A percentile compares a stretch with the other conserved stretches of the same genome.
Conservation (phyloP, 2,888 invertebrate species). For the Dolichopus griseipennis region DNA sequence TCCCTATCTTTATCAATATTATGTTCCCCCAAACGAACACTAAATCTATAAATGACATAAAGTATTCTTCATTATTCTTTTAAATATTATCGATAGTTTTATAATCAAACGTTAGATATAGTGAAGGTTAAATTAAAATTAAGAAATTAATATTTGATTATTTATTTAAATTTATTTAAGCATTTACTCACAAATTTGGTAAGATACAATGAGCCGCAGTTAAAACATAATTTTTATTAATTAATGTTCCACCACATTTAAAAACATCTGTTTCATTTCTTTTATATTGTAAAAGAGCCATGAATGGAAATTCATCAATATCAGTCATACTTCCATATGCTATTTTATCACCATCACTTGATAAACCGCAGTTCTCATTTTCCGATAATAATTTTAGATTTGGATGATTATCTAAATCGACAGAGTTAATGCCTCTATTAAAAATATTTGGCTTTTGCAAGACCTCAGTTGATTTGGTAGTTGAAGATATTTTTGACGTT, state of each 20-base stretch:
- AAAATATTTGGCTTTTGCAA: too few species aligned
- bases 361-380: neutral
- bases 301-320: constrained; percentile 62
- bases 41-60: constrained; percentile 27
- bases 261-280: constrained; percentile 30
- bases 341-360: constrained; percentile 45
- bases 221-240: constrained; percentile 25
- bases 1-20: constrained; percentile 32
- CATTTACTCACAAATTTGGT: constrained; percentile 20
- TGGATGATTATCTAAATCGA: neutral
- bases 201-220: constrained; percentile 28
- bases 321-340: constrained; percentile 52
- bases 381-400: neutral
- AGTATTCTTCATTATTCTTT: neutral
- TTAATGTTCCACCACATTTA: constrained; percentile 31
- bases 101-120: too few species aligned
- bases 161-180: neutral
- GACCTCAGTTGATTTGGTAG: too few species aligned
- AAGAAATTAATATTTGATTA: neutral
- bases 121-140: too few species aligned
- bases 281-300: constrained; percentile 56
- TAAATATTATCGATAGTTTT: too few species aligned
- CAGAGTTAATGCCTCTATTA: neutral
- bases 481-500: too few species aligned
- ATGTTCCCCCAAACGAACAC: constrained; percentile 43